phyloP scores from a whole-genome alignment of 2,888 invertebrate species.

The Drosophila pegasa region DNA sequence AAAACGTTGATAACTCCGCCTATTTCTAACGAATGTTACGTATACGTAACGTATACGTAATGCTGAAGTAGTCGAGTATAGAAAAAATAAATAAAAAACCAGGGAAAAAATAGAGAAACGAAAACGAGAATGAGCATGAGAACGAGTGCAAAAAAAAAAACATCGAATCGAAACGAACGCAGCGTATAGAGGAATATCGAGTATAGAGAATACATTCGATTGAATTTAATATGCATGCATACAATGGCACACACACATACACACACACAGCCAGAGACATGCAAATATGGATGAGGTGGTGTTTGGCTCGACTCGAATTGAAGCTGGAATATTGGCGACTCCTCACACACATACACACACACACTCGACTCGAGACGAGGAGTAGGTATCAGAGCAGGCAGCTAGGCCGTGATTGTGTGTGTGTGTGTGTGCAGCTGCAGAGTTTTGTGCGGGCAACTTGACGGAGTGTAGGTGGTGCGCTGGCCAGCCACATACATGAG shows the following conservation, averaged over 20 bases:
- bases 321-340: slow-evolving; percentile 18
- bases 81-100: slow-evolving; percentile 11
- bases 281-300: slow-evolving; percentile 25
- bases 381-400: slow-evolving; percentile 23
- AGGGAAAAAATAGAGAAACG: slow-evolving; percentile 12
- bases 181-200: slow-evolving; percentile 54
- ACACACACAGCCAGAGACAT: slow-evolving; percentile 31
- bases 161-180: slow-evolving; percentile 18
- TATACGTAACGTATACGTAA: slow-evolving; percentile 65
- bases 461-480: background rate
- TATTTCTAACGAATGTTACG: slow-evolving; percentile 81
- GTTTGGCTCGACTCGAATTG: slow-evolving; percentile 20
- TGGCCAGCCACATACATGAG: slow-evolving; percentile 19
- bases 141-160: slow-evolving; percentile 7
- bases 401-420: slow-evolving; percentile 53
- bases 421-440: slow-evolving; percentile 53
- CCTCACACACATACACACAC: slow-evolving; percentile 31
- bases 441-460: slow-evolving; percentile 10
- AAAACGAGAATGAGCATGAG: slow-evolving; percentile 10
- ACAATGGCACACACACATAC: slow-evolving; percentile 66
- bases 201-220: slow-evolving; percentile 82
- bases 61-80: slow-evolving; percentile 46
- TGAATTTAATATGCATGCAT: slow-evolving; percentile 83
- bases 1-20: slow-evolving; percentile 84
- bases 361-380: slow-evolving; percentile 5